phyloP scores from a whole-genome alignment of 1,140 invertebrate genomes.

The Drosophila repletoides region DNA sequence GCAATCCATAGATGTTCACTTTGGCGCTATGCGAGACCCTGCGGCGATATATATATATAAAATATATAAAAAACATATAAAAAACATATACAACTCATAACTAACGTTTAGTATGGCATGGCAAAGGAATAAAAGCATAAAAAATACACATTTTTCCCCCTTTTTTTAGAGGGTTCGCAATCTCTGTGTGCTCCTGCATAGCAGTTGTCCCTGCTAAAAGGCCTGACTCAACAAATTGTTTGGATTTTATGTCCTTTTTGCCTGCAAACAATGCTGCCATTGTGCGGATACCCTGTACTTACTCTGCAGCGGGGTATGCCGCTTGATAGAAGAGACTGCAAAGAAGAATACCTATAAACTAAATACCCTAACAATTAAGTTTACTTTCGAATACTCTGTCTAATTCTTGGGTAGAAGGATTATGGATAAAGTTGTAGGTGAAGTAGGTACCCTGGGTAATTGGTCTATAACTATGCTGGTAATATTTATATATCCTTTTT shows the following conservation, averaged over 20 bases:
- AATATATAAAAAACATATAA: constrained; percentile 34
- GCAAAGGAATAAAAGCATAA: background rate
- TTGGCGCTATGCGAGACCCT: constrained; percentile 90
- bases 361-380: no score
- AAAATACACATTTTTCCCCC: no score
- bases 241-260: constrained; percentile 75
- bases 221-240: constrained; percentile 72
- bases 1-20: constrained; percentile 95
- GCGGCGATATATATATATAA: constrained; percentile 31
- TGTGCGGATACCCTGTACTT: constrained; percentile 9
- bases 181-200: no score
- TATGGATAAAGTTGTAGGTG: no score
- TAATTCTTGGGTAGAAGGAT: no score
- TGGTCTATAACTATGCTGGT: no score
- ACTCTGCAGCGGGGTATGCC: background rate
- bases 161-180: no score
- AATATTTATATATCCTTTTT: no score
- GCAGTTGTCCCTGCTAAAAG: constrained; percentile 47
- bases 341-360: no score
- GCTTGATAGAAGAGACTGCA: no score
- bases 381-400: no score
- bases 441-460: no score
- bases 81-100: constrained; percentile 41
- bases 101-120: constrained; percentile 35
- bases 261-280: constrained; percentile 68